A percentile compares a stretch with the other conserved stretches of the same genome.
Evolutionary conservation across 2,888 invertebrate genomes (phyloP).

Genomic region (Latrodectus hesperus): DNA sequence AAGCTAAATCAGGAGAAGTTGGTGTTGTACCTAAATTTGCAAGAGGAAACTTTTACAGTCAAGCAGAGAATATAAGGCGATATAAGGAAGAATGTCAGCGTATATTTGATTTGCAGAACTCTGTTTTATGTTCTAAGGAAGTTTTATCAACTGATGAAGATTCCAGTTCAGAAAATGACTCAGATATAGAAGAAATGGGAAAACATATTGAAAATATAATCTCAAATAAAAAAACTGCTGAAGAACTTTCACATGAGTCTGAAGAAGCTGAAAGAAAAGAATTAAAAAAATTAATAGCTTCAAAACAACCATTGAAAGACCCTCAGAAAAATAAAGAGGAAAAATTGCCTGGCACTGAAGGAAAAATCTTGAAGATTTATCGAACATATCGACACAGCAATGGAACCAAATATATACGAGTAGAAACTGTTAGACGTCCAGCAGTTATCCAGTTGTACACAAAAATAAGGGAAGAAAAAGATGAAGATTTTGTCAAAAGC

Average conservation of each 20-base stretch:
- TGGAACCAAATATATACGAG: conserved; percentile 91
- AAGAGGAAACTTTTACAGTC: conserved; percentile 96
- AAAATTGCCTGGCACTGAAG: conserved; percentile 11
- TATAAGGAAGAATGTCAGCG: conserved; percentile 99
- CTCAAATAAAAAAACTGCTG: conserved; percentile 95
- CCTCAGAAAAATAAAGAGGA: conserved; percentile 36
- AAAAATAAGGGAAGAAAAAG: conserved; percentile 94
- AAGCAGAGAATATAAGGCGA: conserved; percentile 96
- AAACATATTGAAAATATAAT: conserved; percentile 98
- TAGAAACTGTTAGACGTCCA: conserved; percentile 92
- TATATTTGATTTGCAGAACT: conserved; percentile 97
- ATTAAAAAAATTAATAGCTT: conserved; percentile 91
- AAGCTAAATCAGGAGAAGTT: conserved; percentile 97
- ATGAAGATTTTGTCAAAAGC: conserved; percentile 81
- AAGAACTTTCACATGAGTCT: conserved; percentile 89
- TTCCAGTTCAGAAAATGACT: conserved; percentile 92
- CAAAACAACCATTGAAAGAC: conserved; percentile 73
- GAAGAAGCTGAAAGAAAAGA: conserved; percentile 97
- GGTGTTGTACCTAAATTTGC: conserved; percentile 96
- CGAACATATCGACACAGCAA: conserved; percentile 89
- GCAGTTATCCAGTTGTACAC: conserved; percentile 97
- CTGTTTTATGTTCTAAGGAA: conserved; percentile 92
- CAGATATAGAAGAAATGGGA: conserved; percentile 97
- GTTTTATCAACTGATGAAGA: conserved; percentile 96
- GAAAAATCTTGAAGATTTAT: conserved; percentile 85